These are phyloP conservation scores for Myotis brandtii DNA, from an alignment of 2,113 vertebrate species.

Conservation along the genomic window DNA sequence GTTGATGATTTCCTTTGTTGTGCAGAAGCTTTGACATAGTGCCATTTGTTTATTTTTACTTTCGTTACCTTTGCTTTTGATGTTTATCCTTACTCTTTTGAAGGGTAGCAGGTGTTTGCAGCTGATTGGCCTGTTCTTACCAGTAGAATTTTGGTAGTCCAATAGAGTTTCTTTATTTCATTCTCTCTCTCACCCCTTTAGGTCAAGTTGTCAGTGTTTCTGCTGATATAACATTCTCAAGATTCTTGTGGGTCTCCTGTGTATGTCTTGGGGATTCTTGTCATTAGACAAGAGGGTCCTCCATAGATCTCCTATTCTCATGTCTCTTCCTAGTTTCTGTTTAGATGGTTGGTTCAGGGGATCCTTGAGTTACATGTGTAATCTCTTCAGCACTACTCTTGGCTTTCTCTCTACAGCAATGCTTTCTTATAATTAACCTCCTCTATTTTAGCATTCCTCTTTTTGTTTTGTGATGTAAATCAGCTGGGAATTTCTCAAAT, in stretches of 20 bases:
- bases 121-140: background rate
- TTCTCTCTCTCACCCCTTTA: background rate
- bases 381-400: background rate
- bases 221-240: background rate
- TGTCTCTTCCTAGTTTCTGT: background rate
- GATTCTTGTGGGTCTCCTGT: conserved; percentile 3
- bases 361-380: background rate
- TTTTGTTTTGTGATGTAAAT: background rate
- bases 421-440: conserved; percentile 1
- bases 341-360: background rate
- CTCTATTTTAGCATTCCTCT: background rate
- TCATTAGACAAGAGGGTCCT: background rate
- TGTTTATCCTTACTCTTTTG: background rate
- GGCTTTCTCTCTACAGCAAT: background rate
- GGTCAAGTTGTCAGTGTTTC: background rate
- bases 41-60: too few species aligned
- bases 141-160: background rate
- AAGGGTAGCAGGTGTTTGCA: background rate
- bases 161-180: background rate
- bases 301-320: background rate
- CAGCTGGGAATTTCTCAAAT: background rate
- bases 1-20: background rate
- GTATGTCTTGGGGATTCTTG: background rate
- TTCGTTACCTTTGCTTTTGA: too few species aligned
- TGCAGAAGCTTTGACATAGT: background rate